These are phyloP conservation scores for Nibea albiflora DNA, from an alignment of 2,113 vertebrate genomes.

Conservation along the genomic window DNA sequence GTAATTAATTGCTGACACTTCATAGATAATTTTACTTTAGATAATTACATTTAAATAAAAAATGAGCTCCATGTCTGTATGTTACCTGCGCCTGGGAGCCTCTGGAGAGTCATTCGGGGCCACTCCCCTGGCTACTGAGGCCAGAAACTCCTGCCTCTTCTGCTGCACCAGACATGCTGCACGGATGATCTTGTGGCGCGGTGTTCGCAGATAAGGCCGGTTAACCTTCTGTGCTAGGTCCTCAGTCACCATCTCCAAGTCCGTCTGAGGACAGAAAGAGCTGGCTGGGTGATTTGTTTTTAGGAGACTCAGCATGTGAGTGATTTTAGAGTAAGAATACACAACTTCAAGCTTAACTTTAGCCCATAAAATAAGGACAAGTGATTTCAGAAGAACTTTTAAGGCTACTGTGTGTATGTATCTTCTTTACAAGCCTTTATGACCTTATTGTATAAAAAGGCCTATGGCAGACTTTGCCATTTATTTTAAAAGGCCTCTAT, in stretches of 20 bases:
- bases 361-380: conserved; percentile 16
- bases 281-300: conserved; percentile 14
- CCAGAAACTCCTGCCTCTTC: conserved; percentile 97
- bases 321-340: background rate
- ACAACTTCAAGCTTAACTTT: conserved; percentile 8
- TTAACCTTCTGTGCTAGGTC: conserved; percentile 99
- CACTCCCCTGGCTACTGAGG: conserved; percentile 95
- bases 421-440: conserved; percentile 15
- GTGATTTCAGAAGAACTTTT: conserved; percentile 18
- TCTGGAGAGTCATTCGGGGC: conserved; percentile 98
- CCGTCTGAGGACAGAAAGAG: conserved; percentile 86
- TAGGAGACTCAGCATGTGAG: background rate
- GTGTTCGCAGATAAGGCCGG: conserved; percentile 97
- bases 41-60: too few species aligned
- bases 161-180: conserved; percentile 97
- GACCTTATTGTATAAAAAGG: background rate
- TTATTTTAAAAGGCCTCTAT: conserved; percentile 12
- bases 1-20: background rate
- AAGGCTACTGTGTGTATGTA: background rate
- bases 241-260: conserved; percentile 99
- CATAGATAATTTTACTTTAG: background rate
- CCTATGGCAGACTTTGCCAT: background rate
- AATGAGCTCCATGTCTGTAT: background rate
- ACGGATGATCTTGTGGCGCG: conserved; percentile 97
- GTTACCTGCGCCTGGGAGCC: conserved; percentile 93